Evolutionary conservation across 92 coral and sea anemone species (phyloP), one percentile per base, ranked within the genome.

Genomic region (Actinostola sp.): DNA sequence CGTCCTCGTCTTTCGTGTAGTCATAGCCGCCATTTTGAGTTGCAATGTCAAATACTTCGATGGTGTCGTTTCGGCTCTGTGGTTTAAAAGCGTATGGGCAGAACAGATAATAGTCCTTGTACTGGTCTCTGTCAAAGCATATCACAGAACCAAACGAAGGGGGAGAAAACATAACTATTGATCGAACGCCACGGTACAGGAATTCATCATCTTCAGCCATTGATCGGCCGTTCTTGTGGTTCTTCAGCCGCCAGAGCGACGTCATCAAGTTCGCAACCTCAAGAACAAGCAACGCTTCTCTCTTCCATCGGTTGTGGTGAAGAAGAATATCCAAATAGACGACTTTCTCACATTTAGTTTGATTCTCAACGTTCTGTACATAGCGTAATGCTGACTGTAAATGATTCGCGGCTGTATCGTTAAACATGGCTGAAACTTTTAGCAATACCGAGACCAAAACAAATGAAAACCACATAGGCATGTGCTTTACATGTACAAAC

Each of bases 31-130:
- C 83, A 56, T 70, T 74, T 19, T 75, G 61, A 0, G 86, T 69
- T 6, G 78, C 91, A 25, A 90, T 69, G 64, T 93, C 98, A 20
- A 76, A 81, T 32, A 93, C 91, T 32, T 63, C 73, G 14, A 86
- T 75, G 1, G 80, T 68, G 16, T 69, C 70, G 16, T 61, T 71
- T 7, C 26, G 61, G 1, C 28, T 54, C 24, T 71, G 45, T 48
- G 83, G 84, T 25, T 88, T 88, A 39, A 76, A 93, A 6, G 98
- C 98, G 70, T 90, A 93, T 27, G 98, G 98, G 41, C 96, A 92
- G 55, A 93, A 93, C 35, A 79, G 62, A 3, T 88, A 75, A 51
- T 77, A 84, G 27, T 83, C 77, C 44, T 66, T 71, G 52, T 87
- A 93, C 54, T 73, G 77, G 42, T 84, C 32, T 42, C 55, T 66